Base-by-base conservation (phyloP, 2,113 vertebrate species). In the Actenoides lindsayi region DNA sequence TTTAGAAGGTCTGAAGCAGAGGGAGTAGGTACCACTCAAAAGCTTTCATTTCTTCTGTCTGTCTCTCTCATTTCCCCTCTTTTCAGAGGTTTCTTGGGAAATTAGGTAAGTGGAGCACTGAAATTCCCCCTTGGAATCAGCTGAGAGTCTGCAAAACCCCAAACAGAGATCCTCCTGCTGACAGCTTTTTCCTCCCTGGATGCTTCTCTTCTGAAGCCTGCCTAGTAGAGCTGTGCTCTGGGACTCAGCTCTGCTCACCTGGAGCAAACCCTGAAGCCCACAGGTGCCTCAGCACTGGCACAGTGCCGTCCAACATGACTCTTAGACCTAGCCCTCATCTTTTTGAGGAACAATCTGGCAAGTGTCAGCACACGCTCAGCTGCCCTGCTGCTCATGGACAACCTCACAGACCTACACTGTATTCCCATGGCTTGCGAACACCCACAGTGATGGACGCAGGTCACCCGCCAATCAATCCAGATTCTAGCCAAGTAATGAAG, bases 41-140 rank as follows among this genome's bases (percentile, higher is more conserved):
- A 69, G 44, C 41, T 56, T 69, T 46, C 10, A 4, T 81, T 95
- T 83, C 41, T 84, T 70, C 44, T 68, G 27, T 88, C 73, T n/a
- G 20, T 20, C 17, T 81, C 62, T 60, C 56, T 88, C 53, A 11
- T 91, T 83, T 86, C 64, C 42, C 21, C 33, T 76, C 16, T 68
- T 76, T 75, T 83, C 74, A 81, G 50, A 76, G 28, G 13, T 77
- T 89, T 67, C 54, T 75, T 73, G 73, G 60, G 79, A 93, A 87
- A 89, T 64, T 50, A 95, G 63, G 64, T 59, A 91, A 88, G 48
- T 9, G 41, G 85, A 96, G 62, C 53, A 70, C 63, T 76, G 69
- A 87, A 81, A 86, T 75, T 69, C 53, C 57, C 51, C 23, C 50
- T 60, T 48, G 77, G 57, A 77, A 70, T 78, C 56, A 91, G 46